phyloP scores from a whole-genome alignment of 1,140 invertebrate species.

The Caenorhabditis briggsae region DNA sequence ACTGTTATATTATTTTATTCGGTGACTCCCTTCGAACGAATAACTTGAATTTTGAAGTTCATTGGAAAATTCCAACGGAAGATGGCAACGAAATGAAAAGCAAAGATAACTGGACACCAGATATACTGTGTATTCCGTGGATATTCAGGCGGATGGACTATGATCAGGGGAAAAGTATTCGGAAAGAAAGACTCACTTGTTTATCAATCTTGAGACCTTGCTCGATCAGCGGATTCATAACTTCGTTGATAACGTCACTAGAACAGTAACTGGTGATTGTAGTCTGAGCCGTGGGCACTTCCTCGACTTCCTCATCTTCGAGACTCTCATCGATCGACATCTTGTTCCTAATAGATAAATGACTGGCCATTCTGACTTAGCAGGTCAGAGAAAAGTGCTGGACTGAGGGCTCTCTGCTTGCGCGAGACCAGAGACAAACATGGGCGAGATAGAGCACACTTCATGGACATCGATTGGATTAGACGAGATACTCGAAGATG shows the following conservation, averaged over 20 bases:
- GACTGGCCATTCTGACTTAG: background rate
- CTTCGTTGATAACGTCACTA: constrained; percentile 45
- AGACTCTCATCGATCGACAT: constrained; percentile 37
- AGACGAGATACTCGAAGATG: constrained; percentile 30
- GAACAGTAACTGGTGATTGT: constrained; percentile 46
- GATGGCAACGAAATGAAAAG: background rate
- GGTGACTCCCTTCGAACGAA: background rate
- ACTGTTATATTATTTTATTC: background rate
- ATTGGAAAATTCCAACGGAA: constrained; percentile 34
- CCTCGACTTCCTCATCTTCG: constrained; percentile 21
- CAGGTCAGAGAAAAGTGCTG: constrained; percentile 38
- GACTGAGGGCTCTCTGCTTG: background rate
- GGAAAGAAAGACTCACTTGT: constrained; percentile 6
- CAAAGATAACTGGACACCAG: background rate
- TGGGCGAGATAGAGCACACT: background rate
- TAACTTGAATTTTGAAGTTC: background rate
- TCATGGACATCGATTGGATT: constrained; percentile 34
- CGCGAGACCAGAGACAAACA: background rate
- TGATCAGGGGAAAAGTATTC: background rate
- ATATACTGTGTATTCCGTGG: background rate
- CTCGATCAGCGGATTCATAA: constrained; percentile 35
- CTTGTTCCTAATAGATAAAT: background rate
- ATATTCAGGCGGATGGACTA: background rate
- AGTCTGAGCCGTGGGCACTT: constrained; percentile 27
- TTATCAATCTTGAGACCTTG: constrained; percentile 15